Base-by-base conservation (phyloP, 1,140 invertebrate species). In the Bombus pascuorum region DNA sequence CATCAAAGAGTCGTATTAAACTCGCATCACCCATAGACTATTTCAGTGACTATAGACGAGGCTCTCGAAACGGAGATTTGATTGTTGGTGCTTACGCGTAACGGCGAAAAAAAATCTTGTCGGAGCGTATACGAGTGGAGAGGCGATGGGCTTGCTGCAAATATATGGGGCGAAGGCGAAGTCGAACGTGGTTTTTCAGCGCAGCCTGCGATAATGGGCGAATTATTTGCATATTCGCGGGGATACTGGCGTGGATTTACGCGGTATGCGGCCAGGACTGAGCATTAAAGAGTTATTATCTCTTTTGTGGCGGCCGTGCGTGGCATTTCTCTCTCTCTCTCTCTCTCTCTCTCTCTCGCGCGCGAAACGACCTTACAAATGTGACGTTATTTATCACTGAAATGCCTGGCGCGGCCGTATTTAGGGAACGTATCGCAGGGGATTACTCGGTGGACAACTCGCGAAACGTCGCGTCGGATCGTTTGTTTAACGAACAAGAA, bases 211-310 rank as follows among this genome's bases (percentile, higher is more conserved):
- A 73, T 62, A 73, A 81, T 73, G 70, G 70, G 25, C 37, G n/a
- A 81, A 81, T 71, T 73, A 81, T 81, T 81, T 81, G 80, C 68
- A 81, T 73, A 81, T 73, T 25, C 53, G 47, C 10, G 70, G 32
- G 2, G 39, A n/a, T 34, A 18, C 25, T 42, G 37, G 28, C 39
- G 37, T 25, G 53, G 70, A 81, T 81, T 81, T 81, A 81, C 65
- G 78, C 70, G 80, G 57, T 44, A 73, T 62, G 42, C 10, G 28
- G n/a, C 18, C 47, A 22, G 47, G 18, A 22, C 47, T 22, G 47
- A 53, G 39, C 80, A 81, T 81, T 81, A 81, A 81, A 81, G 80
- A 81, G 70, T 81, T 81, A 81, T 81, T 81, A 73, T 81, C 80
- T 73, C 80, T 81, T 81, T 81, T 73, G 80, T 62, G 28, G 57